Conservation (phyloP, 2,888 invertebrate genomes). For the Drosophila sordidula region DNA sequence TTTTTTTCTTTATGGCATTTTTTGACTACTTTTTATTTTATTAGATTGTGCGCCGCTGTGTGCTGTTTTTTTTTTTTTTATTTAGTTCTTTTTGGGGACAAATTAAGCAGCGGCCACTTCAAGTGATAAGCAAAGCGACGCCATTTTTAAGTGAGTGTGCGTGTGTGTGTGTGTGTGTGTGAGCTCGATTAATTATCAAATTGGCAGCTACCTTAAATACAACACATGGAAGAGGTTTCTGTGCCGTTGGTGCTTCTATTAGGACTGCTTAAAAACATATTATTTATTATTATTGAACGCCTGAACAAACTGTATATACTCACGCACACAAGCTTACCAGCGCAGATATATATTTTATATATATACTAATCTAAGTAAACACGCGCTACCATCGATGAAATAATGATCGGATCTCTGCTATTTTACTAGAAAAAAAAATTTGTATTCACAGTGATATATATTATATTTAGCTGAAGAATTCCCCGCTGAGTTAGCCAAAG, state of each 20-base stretch:
- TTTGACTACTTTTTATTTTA: conserved; percentile 31
- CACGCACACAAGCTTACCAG: background rate
- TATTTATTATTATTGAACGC: conserved; percentile 62
- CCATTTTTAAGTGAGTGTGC: conserved; percentile 52
- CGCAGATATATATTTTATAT: background rate
- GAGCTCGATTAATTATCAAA: conserved; percentile 69
- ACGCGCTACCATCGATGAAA: conserved; percentile 53
- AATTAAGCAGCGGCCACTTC: conserved; percentile 65
- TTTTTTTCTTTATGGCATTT: conserved; percentile 19
- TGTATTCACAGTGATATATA: background rate
- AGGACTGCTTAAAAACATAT: conserved; percentile 58
- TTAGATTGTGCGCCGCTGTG: conserved; percentile 18
- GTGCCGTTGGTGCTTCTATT: conserved; percentile 15
- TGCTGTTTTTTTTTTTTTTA: conserved; percentile 11
- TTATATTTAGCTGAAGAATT: too few relatives aligned
- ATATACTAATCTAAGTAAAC: conserved; percentile 62
- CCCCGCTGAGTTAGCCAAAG: background rate
- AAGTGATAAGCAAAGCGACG: conserved; percentile 70
- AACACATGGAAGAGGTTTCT: conserved; percentile 8
- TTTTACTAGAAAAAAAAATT: background rate
- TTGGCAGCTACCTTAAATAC: conserved; percentile 50
- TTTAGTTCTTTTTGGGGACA: conserved; percentile 32
- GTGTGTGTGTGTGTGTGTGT: conserved; percentile 26
- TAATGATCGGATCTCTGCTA: conserved; percentile 12
- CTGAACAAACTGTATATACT: conserved; percentile 16